These are phyloP conservation scores for Myiotriccus ornatus DNA, from an alignment of 2,797 vertebrate genomes.

Conservation along the genomic window DNA sequence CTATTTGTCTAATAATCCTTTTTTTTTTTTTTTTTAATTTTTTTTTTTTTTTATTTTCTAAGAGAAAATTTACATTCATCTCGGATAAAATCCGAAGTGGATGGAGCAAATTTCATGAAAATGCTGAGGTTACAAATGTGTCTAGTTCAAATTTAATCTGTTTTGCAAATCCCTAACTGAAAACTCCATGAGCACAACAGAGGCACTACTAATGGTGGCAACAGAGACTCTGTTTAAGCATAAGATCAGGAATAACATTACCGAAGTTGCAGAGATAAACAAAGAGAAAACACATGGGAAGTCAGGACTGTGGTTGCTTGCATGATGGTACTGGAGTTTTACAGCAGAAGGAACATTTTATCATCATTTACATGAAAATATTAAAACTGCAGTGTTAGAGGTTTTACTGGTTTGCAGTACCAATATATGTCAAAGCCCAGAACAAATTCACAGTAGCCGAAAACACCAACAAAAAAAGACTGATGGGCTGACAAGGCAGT, in stretches of 20 bases:
- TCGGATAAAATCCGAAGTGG: background rate
- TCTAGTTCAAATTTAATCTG: background rate
- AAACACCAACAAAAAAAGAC: constrained; percentile 2
- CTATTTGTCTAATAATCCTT: background rate
- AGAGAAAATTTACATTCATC: background rate
- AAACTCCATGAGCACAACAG: background rate
- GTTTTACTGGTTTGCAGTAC: background rate
- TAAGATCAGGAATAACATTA: background rate
- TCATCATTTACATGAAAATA: background rate
- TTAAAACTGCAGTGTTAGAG: background rate
- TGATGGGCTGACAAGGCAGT: constrained; percentile 20
- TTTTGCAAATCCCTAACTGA: background rate
- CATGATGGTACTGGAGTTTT: background rate
- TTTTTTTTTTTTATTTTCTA: background rate
- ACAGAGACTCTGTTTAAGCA: background rate
- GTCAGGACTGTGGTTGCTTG: background rate
- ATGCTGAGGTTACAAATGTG: background rate
- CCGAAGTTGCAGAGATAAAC: background rate
- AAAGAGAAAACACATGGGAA: background rate
- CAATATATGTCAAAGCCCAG: background rate
- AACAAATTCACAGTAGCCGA: constrained; percentile 16
- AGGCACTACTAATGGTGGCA: background rate
- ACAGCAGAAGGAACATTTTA: background rate
- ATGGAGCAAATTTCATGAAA: background rate
- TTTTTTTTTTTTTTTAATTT: background rate